Base-by-base conservation (phyloP, 2,797 vertebrate genomes). In the Peromyscus nudipes region DNA sequence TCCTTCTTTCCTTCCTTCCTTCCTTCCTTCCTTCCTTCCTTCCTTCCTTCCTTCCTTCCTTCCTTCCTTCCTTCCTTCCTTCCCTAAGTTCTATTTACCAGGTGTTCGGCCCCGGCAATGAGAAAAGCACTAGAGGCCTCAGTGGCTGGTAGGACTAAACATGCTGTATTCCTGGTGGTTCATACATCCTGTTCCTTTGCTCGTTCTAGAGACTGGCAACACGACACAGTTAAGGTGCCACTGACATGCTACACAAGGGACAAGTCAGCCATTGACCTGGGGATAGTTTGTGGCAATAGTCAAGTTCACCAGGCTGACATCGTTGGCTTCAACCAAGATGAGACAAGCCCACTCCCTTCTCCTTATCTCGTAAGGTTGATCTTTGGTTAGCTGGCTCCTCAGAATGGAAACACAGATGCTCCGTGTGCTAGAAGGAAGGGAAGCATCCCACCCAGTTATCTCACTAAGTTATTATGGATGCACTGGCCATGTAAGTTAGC, bases 401-500 rank as follows among this genome's bases (percentile, higher is more conserved):
- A 62, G 46, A 40, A 14, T 8, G 79, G 31, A 55, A 75, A 79
- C 14, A 40, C 19, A 60, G n/a, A 37, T 40, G 11, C 89, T 87
- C 73, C 8, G 17, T 37, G 17, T 29, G 40, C 34, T 62, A 16
- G 49, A 11, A 27, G 40, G 17, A 77, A 34, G 57, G 13, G 14
- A 34, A 69, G 25, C 10, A 21, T n/a, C 55, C n/a, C 34, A 31
- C 91, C 31, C 10, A 40, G 34, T 46, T 62, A 37, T 29, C n/a
- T 91, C 55, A 37, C 25, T 67, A 57, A 87, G 67, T 87, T n/a
- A 73, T n/a, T 27, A 11, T 21, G 40, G 25, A 49, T 29, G 25
- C 1, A 4, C 4, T 6, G 10, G 25, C 4, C 31, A 57, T 16
- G 1, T 27, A 6, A 27, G 17, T 49, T 79, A 5, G 0, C 17